Conservation (phyloP, 2,113 vertebrate genomes). For the Tor tambroides region DNA sequence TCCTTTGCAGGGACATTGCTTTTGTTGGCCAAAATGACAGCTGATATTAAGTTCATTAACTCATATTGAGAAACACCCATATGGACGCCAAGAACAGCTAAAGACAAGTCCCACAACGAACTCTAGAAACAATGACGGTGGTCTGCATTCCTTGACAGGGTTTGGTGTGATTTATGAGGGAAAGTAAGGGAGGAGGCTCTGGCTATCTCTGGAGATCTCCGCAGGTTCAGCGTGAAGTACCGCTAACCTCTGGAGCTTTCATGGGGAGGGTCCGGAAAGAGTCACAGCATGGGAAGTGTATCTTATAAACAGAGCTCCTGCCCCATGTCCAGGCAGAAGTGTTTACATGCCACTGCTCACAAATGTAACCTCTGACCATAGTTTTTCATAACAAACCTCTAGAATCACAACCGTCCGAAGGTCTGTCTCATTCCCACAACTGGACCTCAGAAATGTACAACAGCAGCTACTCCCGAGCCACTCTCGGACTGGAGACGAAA, state of each 20-base stretch:
- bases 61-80: not conserved
- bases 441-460: slow-evolving; percentile 77
- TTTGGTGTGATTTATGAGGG: not conserved
- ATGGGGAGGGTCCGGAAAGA: slow-evolving; percentile 67
- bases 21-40: slow-evolving; percentile 5
- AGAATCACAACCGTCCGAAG: not conserved
- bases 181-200: too few relatives aligned
- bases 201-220: not conserved
- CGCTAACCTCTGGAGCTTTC: slow-evolving; percentile 42
- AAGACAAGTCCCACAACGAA: not conserved
- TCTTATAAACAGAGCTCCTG: slow-evolving; percentile 72
- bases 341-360: slow-evolving; percentile 63
- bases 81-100: not conserved
- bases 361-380: not conserved
- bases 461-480: slow-evolving; percentile 77
- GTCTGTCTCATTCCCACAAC: not conserved
- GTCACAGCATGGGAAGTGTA: slow-evolving; percentile 64
- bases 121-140: not conserved
- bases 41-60: not conserved
- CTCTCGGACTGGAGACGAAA: slow-evolving; percentile 76
- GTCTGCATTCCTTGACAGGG: slow-evolving; percentile 21
- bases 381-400: not conserved
- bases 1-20: slow-evolving; percentile 8
- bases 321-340: slow-evolving; percentile 53
- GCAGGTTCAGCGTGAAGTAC: slow-evolving; percentile 26